phyloP scores from a whole-genome alignment of 2,113 vertebrate species.

The Puma concolor region DNA sequence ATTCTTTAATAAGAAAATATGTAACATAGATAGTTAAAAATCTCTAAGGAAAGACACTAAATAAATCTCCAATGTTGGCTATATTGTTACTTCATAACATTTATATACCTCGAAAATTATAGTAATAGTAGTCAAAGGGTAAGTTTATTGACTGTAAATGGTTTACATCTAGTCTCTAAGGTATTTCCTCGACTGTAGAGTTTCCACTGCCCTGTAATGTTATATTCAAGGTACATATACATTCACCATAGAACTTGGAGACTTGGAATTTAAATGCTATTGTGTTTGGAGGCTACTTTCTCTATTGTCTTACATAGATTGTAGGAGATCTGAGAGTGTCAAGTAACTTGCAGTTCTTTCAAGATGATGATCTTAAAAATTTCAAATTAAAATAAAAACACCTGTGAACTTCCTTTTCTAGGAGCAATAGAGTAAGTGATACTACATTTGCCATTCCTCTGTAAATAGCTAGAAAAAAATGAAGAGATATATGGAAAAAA shows the following conservation, averaged over 20 bases:
- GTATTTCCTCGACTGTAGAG: neutral
- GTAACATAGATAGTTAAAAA: slow-evolving; percentile 12
- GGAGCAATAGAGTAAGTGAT: neutral
- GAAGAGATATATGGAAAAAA: neutral
- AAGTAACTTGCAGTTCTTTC: neutral
- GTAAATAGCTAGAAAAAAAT: neutral
- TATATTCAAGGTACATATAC: neutral
- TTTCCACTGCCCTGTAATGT: neutral
- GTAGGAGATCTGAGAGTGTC: neutral
- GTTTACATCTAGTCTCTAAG: slow-evolving; percentile 3
- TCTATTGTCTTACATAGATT: neutral
- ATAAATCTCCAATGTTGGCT: slow-evolving; percentile 49
- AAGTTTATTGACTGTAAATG: slow-evolving; percentile 56
- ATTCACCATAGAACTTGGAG: neutral
- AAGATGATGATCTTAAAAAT: neutral
- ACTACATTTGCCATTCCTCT: neutral
- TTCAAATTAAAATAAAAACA: slow-evolving; percentile 12
- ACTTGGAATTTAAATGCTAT: neutral
- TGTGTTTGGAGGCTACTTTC: neutral
- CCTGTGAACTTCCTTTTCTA: neutral
- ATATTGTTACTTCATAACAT: slow-evolving; percentile 48
- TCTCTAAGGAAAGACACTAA: neutral
- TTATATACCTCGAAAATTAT: slow-evolving; percentile 46
- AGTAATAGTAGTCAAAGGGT: slow-evolving; percentile 23
- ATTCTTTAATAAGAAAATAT: neutral